A percentile compares a stretch with the other conserved stretches of the same genome.
phyloP scores from a whole-genome alignment of 2,888 invertebrate species.

The Parnassius orleans region DNA sequence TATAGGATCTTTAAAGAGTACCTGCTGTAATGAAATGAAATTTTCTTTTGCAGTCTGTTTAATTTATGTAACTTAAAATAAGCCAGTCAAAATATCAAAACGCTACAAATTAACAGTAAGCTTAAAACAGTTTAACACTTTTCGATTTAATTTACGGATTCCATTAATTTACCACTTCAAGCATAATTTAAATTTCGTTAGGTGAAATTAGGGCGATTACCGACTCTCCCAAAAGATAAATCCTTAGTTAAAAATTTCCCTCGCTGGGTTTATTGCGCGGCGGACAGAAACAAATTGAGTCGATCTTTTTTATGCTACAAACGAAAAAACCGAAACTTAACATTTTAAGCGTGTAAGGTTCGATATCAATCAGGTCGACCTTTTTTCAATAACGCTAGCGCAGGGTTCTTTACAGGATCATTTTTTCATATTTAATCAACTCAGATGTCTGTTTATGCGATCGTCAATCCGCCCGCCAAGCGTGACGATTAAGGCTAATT shows the following conservation, averaged over 20 bases:
- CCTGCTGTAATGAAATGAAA: too few relatives aligned
- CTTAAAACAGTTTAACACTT: conserved; percentile 38
- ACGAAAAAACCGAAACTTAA: conserved; percentile 70
- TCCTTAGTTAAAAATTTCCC: conserved; percentile 70
- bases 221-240: conserved; percentile 65
- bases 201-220: conserved; percentile 65
- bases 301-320: conserved; percentile 69
- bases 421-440: conserved; percentile 46
- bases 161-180: conserved; percentile 41
- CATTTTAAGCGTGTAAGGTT: conserved; percentile 77
- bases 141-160: conserved; percentile 46
- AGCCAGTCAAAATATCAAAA: too few relatives aligned
- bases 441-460: too few relatives aligned
- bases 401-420: conserved; percentile 56
- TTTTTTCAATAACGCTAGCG: conserved; percentile 76
- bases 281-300: conserved; percentile 79
- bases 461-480: too few relatives aligned
- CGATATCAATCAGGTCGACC: conserved; percentile 76
- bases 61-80: too few relatives aligned
- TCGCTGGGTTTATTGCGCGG: conserved; percentile 71
- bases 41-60: too few relatives aligned
- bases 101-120: background rate
- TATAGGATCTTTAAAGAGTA: too few relatives aligned
- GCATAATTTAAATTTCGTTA: conserved; percentile 53
- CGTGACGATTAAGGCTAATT: too few relatives aligned